Conservation (phyloP, 2,113 vertebrate species). For the Monopterus albus region DNA sequence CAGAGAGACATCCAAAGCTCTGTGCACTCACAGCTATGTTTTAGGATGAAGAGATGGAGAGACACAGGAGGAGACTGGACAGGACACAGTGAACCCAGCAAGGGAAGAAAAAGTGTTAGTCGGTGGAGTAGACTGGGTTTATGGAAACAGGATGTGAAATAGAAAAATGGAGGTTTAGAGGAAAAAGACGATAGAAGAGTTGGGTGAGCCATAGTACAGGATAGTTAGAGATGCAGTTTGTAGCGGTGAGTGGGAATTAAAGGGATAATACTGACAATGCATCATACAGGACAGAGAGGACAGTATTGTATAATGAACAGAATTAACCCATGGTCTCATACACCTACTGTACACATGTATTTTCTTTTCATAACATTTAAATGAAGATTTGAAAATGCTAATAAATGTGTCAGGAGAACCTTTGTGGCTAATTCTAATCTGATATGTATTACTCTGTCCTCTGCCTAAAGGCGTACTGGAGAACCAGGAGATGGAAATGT, state of each 20-base stretch:
- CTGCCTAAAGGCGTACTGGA: not conserved
- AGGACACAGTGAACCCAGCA: not conserved
- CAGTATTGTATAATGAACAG: not conserved
- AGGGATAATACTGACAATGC: conserved; percentile 20
- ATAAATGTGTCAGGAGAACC: not conserved
- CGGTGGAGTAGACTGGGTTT: conserved; percentile 28
- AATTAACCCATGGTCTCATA: not conserved
- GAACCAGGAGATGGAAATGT: no score
- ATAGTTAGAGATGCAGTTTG: not conserved
- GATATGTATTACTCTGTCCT: not conserved
- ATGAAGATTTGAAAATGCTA: not conserved
- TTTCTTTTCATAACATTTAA: conserved; percentile 1
- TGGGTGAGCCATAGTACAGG: not conserved
- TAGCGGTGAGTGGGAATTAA: conserved; percentile 14
- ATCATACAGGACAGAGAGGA: conserved; percentile 4
- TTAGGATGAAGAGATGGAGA: conserved; percentile 5
- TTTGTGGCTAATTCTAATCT: conserved; percentile 5
- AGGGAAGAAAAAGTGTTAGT: not conserved
- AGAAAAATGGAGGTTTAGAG: conserved; percentile 26
- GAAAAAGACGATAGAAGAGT: conserved; percentile 4
- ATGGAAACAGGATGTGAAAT: conserved; percentile 39
- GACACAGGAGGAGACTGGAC: conserved; percentile 3
- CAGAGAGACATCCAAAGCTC: conserved; percentile 16
- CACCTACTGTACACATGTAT: not conserved
- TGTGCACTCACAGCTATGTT: conserved; percentile 7